Evolutionary conservation across 1,140 invertebrate species (phyloP), one percentile per base, ranked within the genome.

Genomic region (Drosophila orena): DNA sequence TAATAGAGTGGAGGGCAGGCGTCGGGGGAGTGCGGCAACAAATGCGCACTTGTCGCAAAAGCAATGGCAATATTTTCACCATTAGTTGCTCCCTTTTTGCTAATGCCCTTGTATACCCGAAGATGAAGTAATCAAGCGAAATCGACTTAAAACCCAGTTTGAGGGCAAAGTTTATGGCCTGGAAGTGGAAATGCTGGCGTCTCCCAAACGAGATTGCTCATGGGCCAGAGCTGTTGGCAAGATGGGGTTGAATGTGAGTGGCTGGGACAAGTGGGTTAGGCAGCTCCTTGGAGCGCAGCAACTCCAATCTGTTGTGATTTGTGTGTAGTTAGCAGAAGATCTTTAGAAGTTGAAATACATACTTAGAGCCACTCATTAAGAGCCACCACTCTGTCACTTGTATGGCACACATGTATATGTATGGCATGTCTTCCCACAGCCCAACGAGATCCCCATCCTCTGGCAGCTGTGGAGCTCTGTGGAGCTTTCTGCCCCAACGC

Each of bases 21-120:
- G 66, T 68, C 38, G 15, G 40, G 40, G 6, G n/a, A 10, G n/a
- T 38, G n/a, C 6, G 38, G 44, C 58, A 52, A 71, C 53, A 79
- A 81, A 64, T 81, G 59, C 62, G 59, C 68, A 91, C 89, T 91
- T 91, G 89, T 91, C 89, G 78, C 80, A 57, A 75, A 84, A 89
- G 81, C 85, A 91, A 81, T 81, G 75, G 58, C 78, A 89, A 91
- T 91, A 79, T 83, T 89, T 91, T 77, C 66, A 70, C 62, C 78
- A 91, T 91, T 91, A 91, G 74, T 73, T 58, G 56, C 53, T 52
- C 20, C 24, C 47, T 12, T 17, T 50, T 50, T 11, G n/a, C 47
- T 34, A 24, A 40, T 68, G 44, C 38, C 59, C 35, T 47, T 49
- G 57, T 47, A 2, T 68, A 34, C 58, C 22, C 43, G 47, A 53